phyloP scores from a whole-genome alignment of 2,888 invertebrate genomes.

The Acanthacorydalis orientalis region DNA sequence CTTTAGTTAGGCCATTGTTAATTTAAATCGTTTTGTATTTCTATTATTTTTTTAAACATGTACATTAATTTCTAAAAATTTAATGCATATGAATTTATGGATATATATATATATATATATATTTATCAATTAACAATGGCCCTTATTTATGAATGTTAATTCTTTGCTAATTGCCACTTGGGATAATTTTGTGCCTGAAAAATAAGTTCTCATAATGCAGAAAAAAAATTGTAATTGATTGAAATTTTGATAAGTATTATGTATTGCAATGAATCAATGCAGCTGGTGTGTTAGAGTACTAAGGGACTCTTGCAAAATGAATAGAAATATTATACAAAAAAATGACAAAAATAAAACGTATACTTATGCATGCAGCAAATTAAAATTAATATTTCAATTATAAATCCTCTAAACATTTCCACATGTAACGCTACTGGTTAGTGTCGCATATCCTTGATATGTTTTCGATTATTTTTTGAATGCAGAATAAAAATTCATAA shows the following conservation, averaged over 20 bases:
- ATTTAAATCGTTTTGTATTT: background rate
- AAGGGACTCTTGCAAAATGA: slow-evolving; percentile 9
- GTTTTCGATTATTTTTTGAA: no score
- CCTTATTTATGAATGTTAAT: background rate
- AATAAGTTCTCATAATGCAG: slow-evolving; percentile 6
- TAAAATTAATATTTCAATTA: slow-evolving; percentile 7
- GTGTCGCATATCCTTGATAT: no score
- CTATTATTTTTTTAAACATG: background rate
- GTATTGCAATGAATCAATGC: slow-evolving; percentile 5
- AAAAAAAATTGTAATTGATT: slow-evolving; percentile 8
- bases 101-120: background rate
- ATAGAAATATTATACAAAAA: slow-evolving; percentile 10
- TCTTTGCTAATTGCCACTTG: slow-evolving; percentile 8
- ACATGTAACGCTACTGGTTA: no score
- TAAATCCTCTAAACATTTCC: background rate
- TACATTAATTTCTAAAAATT: background rate
- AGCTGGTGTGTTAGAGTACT: slow-evolving; percentile 7
- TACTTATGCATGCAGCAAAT: slow-evolving; percentile 11
- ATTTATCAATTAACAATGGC: background rate
- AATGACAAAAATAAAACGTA: slow-evolving; percentile 10
- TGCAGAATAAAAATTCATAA: no score
- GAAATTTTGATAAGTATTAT: slow-evolving; percentile 5
- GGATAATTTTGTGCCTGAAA: slow-evolving; percentile 10
- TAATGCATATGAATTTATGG: background rate
- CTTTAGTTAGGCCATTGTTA: no score